A percentile compares a stretch with the other conserved stretches of the same genome.
phyloP scores from a whole-genome alignment of 1,140 invertebrate genomes.

The Eubasilissa regina region DNA sequence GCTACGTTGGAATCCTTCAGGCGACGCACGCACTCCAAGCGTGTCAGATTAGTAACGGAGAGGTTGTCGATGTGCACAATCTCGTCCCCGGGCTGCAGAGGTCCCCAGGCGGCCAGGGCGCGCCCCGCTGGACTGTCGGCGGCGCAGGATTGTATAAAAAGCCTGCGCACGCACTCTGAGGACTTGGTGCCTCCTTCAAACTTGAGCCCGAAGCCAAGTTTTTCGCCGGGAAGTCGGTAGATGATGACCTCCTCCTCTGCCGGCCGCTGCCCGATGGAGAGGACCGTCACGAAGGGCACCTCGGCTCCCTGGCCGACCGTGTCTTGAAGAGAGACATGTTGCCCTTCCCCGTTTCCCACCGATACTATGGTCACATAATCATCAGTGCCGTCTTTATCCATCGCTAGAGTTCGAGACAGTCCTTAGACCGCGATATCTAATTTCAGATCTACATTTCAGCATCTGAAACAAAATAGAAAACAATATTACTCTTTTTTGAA shows the following conservation, averaged over 20 bases:
- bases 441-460: conserved; percentile 38
- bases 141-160: conserved; percentile 92
- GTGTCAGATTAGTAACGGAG: conserved; percentile 83
- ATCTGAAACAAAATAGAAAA: conserved; percentile 36
- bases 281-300: conserved; percentile 69
- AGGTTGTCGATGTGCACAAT: conserved; percentile 88
- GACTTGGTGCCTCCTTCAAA: conserved; percentile 91
- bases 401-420: conserved; percentile 17
- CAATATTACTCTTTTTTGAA: neutral
- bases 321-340: conserved; percentile 11
- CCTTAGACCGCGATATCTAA: conserved; percentile 32
- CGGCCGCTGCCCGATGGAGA: conserved; percentile 65
- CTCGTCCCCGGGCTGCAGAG: conserved; percentile 87
- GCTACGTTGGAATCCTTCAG: conserved; percentile 88
- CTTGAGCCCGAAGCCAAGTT: conserved; percentile 91
- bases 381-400: conserved; percentile 58
- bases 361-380: conserved; percentile 72
- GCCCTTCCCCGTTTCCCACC: conserved; percentile 65
- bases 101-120: conserved; percentile 85
- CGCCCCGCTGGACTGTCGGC: conserved; percentile 89
- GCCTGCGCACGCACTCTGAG: conserved; percentile 78
- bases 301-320: conserved; percentile 62
- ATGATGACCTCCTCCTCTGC: conserved; percentile 83
- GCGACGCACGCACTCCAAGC: conserved; percentile 88
- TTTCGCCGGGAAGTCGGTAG: conserved; percentile 88